Base-by-base conservation (phyloP, 2,797 vertebrate genomes). In the Acridotheres tristis region DNA sequence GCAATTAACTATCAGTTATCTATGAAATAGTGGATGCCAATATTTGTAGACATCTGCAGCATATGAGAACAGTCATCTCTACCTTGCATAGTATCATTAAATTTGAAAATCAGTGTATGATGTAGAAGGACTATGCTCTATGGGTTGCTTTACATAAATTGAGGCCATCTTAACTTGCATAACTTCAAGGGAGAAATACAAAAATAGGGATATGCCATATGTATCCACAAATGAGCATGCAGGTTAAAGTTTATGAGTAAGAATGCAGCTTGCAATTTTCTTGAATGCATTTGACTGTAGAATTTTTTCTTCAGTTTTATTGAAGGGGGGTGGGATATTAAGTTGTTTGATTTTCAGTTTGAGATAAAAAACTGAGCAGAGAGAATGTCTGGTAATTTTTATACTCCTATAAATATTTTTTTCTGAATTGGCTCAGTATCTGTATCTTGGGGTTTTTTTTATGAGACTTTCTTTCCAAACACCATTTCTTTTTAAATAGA, bases 251-350 rank as follows among this genome's bases (percentile, higher is more conserved):
- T 87, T 62, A 45, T 40, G 32, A 57, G 11, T 36, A 65, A 75
- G 32, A 84, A 61, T 23, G 27, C 3, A 83, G 10, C 17, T 77
- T 47, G 6, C 11, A 22, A 13, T 34, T 92, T 91, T 91, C 67
- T 58, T 72, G 21, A 73, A 62, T 65, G 5, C 3, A 16, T 85
- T 75, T 82, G 30, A 8, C 21, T 59, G 27, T 73, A 27, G 8
- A 57, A 76, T 22, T 15, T 54, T 32, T 4, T 88, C 79, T 62
- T 54, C 8, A 30, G 32, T 29, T 85, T 66, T 62, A 30, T 45
- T 54, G 6, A 3, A 40, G 13, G 13, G 30, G 5, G 1, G 1
- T 5, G 1, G 3, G 10, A 36, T 71, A 43, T n/a, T 21, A 63
- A 71, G 16, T 66, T 76, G 13, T 47, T 83, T 88, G 12, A 19